Conservation (phyloP, 2,113 vertebrate genomes). For the Butorides virescens region DNA sequence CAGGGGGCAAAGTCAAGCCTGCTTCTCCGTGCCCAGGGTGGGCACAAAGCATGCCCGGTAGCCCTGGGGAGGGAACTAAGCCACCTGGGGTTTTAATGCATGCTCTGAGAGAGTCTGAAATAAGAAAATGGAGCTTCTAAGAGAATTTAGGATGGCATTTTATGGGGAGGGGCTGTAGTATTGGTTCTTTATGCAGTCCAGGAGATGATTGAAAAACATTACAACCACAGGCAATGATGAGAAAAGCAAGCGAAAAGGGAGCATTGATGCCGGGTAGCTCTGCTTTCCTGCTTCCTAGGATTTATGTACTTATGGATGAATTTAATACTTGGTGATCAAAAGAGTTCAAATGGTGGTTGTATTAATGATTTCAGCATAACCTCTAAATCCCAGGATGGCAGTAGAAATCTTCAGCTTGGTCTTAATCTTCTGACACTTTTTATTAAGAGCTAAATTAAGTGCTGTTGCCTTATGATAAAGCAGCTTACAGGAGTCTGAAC, state of each 20-base stretch:
- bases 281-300: slow-evolving; percentile 28
- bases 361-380: slow-evolving; percentile 67
- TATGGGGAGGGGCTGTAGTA: neutral
- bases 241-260: neutral
- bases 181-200: neutral
- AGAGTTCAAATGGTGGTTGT: slow-evolving; percentile 55
- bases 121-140: neutral
- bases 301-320: slow-evolving; percentile 59
- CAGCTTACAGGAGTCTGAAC: slow-evolving; percentile 1
- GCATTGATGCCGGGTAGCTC: neutral
- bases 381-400: slow-evolving; percentile 59
- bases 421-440: slow-evolving; percentile 55
- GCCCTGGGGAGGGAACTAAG: neutral
- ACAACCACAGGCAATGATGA: neutral
- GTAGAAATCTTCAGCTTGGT: slow-evolving; percentile 53
- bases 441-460: slow-evolving; percentile 61
- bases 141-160: neutral
- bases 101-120: neutral
- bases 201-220: neutral
- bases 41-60: neutral
- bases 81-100: neutral
- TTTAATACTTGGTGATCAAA: slow-evolving; percentile 64
- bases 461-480: slow-evolving; percentile 42
- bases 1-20: neutral
- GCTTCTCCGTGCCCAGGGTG: neutral